These are phyloP conservation scores for Pemphredon lugubris DNA, from an alignment of 2,888 invertebrate genomes.

Conservation along the genomic window DNA sequence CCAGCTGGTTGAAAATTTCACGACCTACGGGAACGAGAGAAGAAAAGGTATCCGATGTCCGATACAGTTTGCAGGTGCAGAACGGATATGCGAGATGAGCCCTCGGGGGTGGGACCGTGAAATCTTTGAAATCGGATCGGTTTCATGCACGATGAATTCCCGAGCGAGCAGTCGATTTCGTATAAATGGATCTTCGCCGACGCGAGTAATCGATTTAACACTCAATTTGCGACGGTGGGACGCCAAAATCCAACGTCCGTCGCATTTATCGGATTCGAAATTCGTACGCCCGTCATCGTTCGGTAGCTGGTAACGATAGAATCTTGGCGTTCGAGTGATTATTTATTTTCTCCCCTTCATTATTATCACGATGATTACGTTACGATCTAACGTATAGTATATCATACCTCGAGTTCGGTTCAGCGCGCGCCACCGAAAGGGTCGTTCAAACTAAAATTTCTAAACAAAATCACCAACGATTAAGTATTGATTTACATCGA, in stretches of 20 bases:
- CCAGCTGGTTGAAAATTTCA: conserved; percentile 40
- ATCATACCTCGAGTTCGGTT: too few relatives aligned
- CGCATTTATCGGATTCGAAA: not conserved
- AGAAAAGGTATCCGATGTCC: conserved; percentile 59
- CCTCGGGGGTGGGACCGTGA: conserved; percentile 6
- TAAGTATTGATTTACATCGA: too few relatives aligned
- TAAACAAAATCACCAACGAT: too few relatives aligned
- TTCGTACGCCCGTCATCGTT: too few relatives aligned
- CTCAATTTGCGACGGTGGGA: conserved; percentile 42
- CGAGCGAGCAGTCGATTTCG: conserved; percentile 45
- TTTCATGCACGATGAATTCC: conserved; percentile 52
- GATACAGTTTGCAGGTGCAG: conserved; percentile 52
- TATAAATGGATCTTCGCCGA: conserved; percentile 46
- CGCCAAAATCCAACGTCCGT: not conserved
- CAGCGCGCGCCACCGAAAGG: too few relatives aligned
- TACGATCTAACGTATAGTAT: too few relatives aligned
- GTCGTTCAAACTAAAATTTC: too few relatives aligned
- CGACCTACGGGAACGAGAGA: conserved; percentile 2
- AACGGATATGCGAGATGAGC: conserved; percentile 31
- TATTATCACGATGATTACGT: too few relatives aligned
- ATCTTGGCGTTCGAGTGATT: too few relatives aligned
- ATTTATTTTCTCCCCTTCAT: too few relatives aligned
- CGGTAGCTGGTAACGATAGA: too few relatives aligned
- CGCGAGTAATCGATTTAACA: conserved; percentile 56
- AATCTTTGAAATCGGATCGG: conserved; percentile 56